Conservation (phyloP, 2,888 invertebrate species). For the Ditula angustiorana region DNA sequence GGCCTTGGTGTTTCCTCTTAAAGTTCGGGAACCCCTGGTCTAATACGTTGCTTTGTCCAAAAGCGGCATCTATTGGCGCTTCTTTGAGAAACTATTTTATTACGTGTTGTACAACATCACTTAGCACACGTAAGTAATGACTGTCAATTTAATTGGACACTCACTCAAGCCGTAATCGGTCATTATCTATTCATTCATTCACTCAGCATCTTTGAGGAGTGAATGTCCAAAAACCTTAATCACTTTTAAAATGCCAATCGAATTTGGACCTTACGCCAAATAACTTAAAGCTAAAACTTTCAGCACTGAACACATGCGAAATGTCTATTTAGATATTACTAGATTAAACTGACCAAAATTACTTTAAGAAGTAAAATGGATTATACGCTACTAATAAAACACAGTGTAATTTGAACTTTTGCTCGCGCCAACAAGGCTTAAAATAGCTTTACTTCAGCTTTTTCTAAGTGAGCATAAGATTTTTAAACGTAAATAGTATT, state of each 20-base stretch:
- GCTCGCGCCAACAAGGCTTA: too few relatives aligned
- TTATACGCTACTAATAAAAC: too few relatives aligned
- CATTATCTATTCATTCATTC: conserved; percentile 27
- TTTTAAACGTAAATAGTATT: background rate
- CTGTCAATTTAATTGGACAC: conserved; percentile 31
- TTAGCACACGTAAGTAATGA: conserved; percentile 14
- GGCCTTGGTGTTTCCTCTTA: too few relatives aligned
- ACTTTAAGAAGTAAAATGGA: too few relatives aligned
- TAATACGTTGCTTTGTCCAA: too few relatives aligned
- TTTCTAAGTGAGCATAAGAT: too few relatives aligned
- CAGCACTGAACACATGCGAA: background rate
- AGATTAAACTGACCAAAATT: background rate
- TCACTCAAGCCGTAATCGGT: conserved; percentile 26
- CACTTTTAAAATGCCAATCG: background rate
- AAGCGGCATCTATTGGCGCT: too few relatives aligned
- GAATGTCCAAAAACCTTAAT: background rate
- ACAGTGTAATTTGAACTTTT: too few relatives aligned
- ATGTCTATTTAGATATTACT: background rate
- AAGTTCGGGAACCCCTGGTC: too few relatives aligned
- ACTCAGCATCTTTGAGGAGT: conserved; percentile 8
- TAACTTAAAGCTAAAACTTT: background rate
- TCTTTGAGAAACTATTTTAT: background rate
- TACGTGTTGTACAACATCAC: conserved; percentile 22
- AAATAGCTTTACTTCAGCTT: too few relatives aligned
- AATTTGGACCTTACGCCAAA: background rate